Base-by-base conservation (phyloP, 2,888 invertebrate species). In the Lapara coniferarum region DNA sequence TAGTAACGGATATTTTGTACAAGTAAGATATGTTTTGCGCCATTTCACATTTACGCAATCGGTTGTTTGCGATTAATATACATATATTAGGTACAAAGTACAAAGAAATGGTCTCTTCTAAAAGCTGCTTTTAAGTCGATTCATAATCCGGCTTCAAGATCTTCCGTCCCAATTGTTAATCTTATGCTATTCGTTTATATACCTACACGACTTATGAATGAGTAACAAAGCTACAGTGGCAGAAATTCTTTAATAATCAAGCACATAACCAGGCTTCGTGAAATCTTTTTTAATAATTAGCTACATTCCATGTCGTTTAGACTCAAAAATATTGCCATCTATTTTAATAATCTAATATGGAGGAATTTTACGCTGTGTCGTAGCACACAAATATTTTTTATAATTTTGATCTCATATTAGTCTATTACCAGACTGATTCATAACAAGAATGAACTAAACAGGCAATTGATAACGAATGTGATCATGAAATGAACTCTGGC, bases 201-300 rank as follows among this genome's bases (percentile, higher is more conserved):
- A 82, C 79, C 82, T n/a, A n/a, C n/a, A n/a, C n/a, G 67, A 76
- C 78, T 81, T 80, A 81, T 51, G 69, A 81, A 74, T 78, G 77
- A 79, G 53, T 86, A 85, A 85, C 80, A 85, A 86, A 89, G 89
- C 89, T 88, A 87, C 86, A 86, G 87, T 88, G 89, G 88, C 87
- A 84, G 86, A 83, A 78, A 81, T 82, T 81, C 73, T 80, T 75
- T 77, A 75, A 70, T 76, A 76, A 75, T 74, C 57, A 72, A 75
- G 73, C 75, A 77, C 68, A 74, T 77, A 77, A 73, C 52, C 74
- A 76, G 59, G 46, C 49, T 4, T 46, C 5, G 46, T 12, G 4
- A 19, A 55, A 55, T 19, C 19, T 0, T 16, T 16, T 19, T 4
- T 10, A 55, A 55, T 25, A 19, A 55, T 19, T 12, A 16, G 2